phyloP scores from a whole-genome alignment of 1,140 invertebrate species.

The Sitodiplosis mosellana region DNA sequence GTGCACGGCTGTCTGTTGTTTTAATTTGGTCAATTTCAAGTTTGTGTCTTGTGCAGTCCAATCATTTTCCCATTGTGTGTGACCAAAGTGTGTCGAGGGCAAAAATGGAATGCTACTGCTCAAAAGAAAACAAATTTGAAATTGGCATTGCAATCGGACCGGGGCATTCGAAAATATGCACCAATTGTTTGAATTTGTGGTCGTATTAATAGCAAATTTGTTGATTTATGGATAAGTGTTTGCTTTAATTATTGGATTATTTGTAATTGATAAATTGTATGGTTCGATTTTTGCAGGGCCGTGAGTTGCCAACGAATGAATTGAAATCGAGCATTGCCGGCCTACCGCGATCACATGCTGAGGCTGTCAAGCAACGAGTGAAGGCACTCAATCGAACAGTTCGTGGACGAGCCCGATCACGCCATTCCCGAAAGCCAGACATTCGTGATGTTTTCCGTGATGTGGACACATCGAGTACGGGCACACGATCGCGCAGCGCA shows the following conservation, averaged over 20 bases:
- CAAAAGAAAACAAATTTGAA: neutral
- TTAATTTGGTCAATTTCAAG: neutral
- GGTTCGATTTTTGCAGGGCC: slow-evolving; percentile 13
- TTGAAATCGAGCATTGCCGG: slow-evolving; percentile 18
- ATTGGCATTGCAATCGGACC: no score
- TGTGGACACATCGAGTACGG: slow-evolving; percentile 49
- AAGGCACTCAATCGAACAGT: slow-evolving; percentile 59
- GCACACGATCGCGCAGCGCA: slow-evolving; percentile 60
- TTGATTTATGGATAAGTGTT: neutral
- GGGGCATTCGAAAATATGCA: neutral
- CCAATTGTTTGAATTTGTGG: neutral
- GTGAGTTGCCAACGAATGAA: slow-evolving; percentile 16
- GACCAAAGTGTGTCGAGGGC: neutral
- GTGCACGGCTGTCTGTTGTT: neutral
- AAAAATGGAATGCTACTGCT: no score
- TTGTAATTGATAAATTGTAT: no score
- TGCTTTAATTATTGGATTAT: neutral
- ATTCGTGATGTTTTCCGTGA: slow-evolving; percentile 63
- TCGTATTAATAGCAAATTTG: neutral
- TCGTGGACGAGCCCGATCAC: slow-evolving; percentile 40
- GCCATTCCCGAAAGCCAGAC: slow-evolving; percentile 42
- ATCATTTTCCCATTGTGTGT: no score
- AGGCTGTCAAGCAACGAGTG: slow-evolving; percentile 56
- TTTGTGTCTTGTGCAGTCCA: no score
- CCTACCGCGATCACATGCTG: slow-evolving; percentile 42